A percentile compares a stretch with the other conserved stretches of the same genome.
These are phyloP conservation scores for Ranitomeya variabilis DNA, from an alignment of 2,113 vertebrate genomes.

Conservation along the genomic window DNA sequence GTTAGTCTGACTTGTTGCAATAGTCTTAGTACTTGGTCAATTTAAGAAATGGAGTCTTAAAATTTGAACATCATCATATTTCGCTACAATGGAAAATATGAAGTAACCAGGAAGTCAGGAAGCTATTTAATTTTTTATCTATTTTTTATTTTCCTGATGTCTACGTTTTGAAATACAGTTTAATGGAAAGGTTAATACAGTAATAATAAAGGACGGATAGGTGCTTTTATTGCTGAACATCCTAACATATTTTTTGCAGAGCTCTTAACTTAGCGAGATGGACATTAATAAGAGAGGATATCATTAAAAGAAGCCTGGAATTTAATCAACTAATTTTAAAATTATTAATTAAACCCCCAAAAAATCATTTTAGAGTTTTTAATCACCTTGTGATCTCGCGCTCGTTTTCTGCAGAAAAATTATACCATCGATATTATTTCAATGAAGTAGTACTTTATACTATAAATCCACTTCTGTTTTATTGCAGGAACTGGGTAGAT, in stretches of 20 bases:
- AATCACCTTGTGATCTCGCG: conserved; percentile 64
- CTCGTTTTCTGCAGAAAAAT: conserved; percentile 71
- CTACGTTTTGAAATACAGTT: conserved; percentile 69
- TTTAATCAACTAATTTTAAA: conserved; percentile 71
- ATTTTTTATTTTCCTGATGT: conserved; percentile 68
- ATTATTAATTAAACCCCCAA: conserved; percentile 74
- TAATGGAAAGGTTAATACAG: conserved; percentile 72
- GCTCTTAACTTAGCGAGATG: conserved; percentile 74
- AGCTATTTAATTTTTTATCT: conserved; percentile 65
- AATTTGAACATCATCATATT: conserved; percentile 35
- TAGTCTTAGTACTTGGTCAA: neutral
- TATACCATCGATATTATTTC: conserved; percentile 74
- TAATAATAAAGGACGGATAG: conserved; percentile 71
- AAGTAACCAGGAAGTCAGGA: conserved; percentile 54
- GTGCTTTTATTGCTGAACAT: conserved; percentile 66
- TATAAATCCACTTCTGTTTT: conserved; percentile 45
- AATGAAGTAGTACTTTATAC: conserved; percentile 68
- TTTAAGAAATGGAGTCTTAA: conserved; percentile 10
- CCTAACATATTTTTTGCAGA: conserved; percentile 72
- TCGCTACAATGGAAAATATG: conserved; percentile 29
- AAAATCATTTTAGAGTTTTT: conserved; percentile 60
- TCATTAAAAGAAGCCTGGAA: conserved; percentile 68
- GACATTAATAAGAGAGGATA: conserved; percentile 71
- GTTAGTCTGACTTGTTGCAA: neutral
- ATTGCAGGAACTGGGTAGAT: conserved; percentile 13